Base-by-base conservation (phyloP, 30 jellyfish, hydroid and myxozoan genomes). In the Hydra vulgaris region DNA sequence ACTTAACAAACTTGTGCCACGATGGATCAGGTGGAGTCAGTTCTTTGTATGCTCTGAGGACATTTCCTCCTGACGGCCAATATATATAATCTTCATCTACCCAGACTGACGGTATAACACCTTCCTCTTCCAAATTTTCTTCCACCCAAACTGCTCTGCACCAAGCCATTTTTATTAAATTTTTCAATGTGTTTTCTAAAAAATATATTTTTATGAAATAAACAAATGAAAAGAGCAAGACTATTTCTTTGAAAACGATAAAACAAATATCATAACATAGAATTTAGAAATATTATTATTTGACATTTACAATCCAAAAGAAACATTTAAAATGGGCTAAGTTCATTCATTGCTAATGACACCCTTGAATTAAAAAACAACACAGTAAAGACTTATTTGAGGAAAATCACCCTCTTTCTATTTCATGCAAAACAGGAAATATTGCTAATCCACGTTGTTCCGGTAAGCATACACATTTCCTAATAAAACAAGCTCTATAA, bases 361-460 rank as follows among this genome's bases (percentile, higher is more conserved):
- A 40, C 61, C 61, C 61, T 40, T 40, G 61, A 40, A 3, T 40
- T 40, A 40, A 40, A 40, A 40, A 40, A 40, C 61, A 40, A 40
- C 61, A 5, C 61, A 40, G 12, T 40, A 40, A 40, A 40, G 61
- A 40, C 12, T 40, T 40, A 40, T 40, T 40, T 40, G 61, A 40
- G 61, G 61, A 40, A 40, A 40, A 40, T 40, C 61, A 40, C 75
- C 16, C 25, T 68, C 75, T 68, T 23, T 68, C 75, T n/a, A 68
- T 16, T 68, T 68, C 75, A 68, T 68, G 75, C 75, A 68, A 68
- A 20, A 68, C 8, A 68, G 7, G 75, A 68, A 68, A 15, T 8
- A 68, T 68, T 68, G 75, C 25, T 68, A 68, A 16, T n/a, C 16
- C 75, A n/a, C 75, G 25, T 20, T 23, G 75, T 23, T 56, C 71